Conservation (phyloP, 2,113 vertebrate genomes). For the Upupa epops region DNA sequence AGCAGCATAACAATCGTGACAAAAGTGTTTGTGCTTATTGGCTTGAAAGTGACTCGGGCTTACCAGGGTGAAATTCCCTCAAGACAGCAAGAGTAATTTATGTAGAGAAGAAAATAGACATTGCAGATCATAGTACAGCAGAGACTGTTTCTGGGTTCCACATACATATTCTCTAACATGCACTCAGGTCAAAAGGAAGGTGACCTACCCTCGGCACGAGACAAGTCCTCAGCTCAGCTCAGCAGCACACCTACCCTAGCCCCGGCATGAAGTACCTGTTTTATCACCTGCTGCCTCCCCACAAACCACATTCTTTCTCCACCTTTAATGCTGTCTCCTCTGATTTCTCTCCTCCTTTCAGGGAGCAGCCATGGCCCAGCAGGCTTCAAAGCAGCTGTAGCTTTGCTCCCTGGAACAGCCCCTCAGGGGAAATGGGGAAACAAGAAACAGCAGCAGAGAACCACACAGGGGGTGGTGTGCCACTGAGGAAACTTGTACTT, state of each 20-base stretch:
- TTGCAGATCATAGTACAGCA: neutral
- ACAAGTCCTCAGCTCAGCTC: neutral
- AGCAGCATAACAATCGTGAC: neutral
- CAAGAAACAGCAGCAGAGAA: neutral
- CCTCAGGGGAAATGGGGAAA: too few species aligned
- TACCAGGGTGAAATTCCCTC: neutral
- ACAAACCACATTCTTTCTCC: neutral
- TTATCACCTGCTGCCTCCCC: neutral
- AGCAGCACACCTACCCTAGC: neutral
- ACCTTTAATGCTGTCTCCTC: neutral
- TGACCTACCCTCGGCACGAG: neutral
- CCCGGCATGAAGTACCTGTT: fast-evolving
- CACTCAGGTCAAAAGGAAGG: neutral
- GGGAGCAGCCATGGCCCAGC: neutral
- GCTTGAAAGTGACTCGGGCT: too few species aligned
- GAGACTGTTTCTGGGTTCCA: neutral
- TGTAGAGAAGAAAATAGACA: too few species aligned
- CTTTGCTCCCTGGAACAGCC: neutral
- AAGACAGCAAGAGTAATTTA: neutral
- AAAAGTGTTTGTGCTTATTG: neutral
- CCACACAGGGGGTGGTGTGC: fast-evolving
- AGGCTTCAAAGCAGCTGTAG: fast-evolving
- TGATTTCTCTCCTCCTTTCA: neutral
- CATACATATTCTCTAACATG: neutral
- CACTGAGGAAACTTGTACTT: neutral